Evolutionary conservation across 2,888 invertebrate genomes (phyloP).

Genomic region (Heliconius erato): DNA sequence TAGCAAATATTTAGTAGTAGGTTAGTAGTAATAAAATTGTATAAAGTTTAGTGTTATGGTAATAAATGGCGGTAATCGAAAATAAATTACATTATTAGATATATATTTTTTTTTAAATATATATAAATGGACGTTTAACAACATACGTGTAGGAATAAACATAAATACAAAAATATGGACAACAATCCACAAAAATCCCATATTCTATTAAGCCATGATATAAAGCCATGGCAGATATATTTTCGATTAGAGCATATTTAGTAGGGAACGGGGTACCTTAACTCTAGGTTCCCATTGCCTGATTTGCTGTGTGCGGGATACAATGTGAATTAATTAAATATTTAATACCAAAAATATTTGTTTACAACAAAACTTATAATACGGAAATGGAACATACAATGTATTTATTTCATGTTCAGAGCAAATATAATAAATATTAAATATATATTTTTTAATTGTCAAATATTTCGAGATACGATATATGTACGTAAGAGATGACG

Average conservation of each 20-base stretch:
- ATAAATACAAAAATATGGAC: constrained; percentile 36
- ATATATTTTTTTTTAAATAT: constrained; percentile 1
- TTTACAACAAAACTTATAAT: constrained; percentile 14
- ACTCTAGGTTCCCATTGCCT: too few relatives aligned
- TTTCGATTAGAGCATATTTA: too few relatives aligned
- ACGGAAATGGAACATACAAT: too few relatives aligned
- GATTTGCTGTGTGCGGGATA: too few relatives aligned
- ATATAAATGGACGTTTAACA: constrained; percentile 13
- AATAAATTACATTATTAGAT: constrained; percentile 17
- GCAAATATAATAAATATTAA: not conserved
- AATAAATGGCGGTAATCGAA: constrained; percentile 31
- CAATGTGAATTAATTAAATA: too few relatives aligned
- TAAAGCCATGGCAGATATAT: constrained; percentile 53
- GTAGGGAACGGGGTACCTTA: too few relatives aligned
- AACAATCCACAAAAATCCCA: constrained; percentile 41
- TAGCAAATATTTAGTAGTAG: not conserved
- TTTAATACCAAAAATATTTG: constrained; percentile 45
- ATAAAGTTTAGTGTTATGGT: not conserved
- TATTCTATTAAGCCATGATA: constrained; percentile 80
- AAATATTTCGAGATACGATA: not conserved
- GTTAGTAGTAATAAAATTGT: too few relatives aligned
- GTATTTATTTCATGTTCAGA: not conserved
- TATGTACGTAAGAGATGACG: not conserved
- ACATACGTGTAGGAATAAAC: constrained; percentile 22
- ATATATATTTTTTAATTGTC: not conserved